Conservation (phyloP, 2,113 vertebrate species). For the Dromiciops gliroides region DNA sequence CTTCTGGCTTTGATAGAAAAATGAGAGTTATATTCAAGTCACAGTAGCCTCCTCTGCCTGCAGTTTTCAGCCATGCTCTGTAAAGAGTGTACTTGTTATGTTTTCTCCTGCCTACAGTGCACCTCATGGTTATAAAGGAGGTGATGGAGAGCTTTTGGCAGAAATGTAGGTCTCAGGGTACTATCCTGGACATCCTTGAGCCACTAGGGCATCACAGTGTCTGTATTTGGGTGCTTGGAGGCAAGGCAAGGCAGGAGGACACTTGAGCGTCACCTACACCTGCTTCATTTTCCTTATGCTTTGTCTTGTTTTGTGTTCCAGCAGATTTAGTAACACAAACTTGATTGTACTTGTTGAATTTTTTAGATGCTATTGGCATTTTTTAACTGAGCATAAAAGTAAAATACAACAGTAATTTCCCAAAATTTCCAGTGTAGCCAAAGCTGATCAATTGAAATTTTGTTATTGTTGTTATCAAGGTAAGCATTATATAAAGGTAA, state of each 20-base stretch:
- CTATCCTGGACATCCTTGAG: not conserved
- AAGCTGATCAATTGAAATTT: not conserved
- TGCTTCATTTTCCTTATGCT: not conserved
- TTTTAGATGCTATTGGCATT: not conserved
- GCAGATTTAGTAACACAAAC: no score
- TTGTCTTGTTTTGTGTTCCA: not conserved
- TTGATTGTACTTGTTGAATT: not conserved
- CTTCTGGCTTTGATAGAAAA: not conserved
- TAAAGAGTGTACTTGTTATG: not conserved
- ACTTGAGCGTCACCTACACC: not conserved
- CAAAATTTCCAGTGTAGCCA: not conserved
- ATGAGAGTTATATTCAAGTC: not conserved
- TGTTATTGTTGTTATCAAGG: not conserved
- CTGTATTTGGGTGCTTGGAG: not conserved
- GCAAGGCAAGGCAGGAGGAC: not conserved
- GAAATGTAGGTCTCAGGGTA: not conserved
- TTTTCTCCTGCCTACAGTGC: not conserved
- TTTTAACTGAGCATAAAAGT: not conserved
- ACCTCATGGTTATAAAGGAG: not conserved
- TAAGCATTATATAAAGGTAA: no score
- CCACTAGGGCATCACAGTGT: not conserved
- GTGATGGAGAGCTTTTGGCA: not conserved
- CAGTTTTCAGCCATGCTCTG: not conserved
- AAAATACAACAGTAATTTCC: not conserved
- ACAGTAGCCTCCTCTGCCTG: not conserved